Base-by-base conservation (phyloP, 2,797 vertebrate genomes). In the Poecile montanus region DNA sequence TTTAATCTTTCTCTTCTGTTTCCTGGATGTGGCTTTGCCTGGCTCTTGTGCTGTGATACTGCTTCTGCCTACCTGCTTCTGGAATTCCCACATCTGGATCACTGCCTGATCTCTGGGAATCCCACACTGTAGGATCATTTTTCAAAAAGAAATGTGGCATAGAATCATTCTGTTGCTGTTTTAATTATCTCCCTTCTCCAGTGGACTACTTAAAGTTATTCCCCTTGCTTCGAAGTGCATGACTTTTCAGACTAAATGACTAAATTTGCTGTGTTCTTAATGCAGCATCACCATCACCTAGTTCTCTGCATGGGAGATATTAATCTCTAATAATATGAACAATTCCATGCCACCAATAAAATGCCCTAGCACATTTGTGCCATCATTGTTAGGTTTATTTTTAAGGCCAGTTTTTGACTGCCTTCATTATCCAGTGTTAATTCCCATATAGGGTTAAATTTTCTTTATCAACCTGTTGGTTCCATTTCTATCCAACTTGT, bases 81-180 rank as follows among this genome's bases (percentile, higher is more conserved):
- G 75, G 89, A 88, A 92, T 77, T 94, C 68, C 68, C 79, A 38
- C 79, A 83, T 89, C 79, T 89, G 85, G 73, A 80, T 88, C 30
- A 11, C 44, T 94, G 93, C 68, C 75, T 87, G 56, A 85, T 92
- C 44, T 89, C 60, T 91, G 79, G 65, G 83, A 85, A 93, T 89
- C 72, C 68, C 42, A 53, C n/a, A 22, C 27, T 89, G 61, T 36
- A 80, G 72, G 45, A 87, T 70, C 50, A 47, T 45, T 80, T 87
- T 6, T 92, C 13, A 40, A 40, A 40, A 40, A 40, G 38, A 40
- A 40, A 13, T 40, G 38, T 88, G 38, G 6, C 21, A 11, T 63
- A 13, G 11, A 76, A 34, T 85, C 10, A 62, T 93, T 81, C 42
- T 88, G 50, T 27, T 36, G 26, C 78, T 80, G 47, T 40, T 91